Conservation (phyloP, 2,113 vertebrate genomes). For the Bufo gargarizans region DNA sequence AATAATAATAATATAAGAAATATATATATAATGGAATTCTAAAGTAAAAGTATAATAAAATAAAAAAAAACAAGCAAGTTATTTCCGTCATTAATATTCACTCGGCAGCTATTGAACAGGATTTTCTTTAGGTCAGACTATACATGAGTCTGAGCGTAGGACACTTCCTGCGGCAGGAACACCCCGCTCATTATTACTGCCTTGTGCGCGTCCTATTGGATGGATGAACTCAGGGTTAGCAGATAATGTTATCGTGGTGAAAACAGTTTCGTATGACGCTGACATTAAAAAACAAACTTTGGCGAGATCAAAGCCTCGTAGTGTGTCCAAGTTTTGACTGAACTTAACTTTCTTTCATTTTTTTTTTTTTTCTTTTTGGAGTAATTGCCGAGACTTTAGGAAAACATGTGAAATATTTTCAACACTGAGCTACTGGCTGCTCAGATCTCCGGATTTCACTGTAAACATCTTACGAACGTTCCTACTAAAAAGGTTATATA, state of each 20-base stretch:
- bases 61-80: neutral
- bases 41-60: neutral
- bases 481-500: conserved; percentile 48
- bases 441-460: conserved; percentile 42
- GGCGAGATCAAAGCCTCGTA: conserved; percentile 38
- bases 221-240: conserved; percentile 58
- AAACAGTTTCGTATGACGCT: conserved; percentile 55
- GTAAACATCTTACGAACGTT: conserved; percentile 42
- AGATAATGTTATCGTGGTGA: conserved; percentile 63
- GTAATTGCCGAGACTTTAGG: conserved; percentile 45
- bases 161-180: conserved; percentile 65
- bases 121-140: neutral
- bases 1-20: neutral
- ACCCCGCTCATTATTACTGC: conserved; percentile 55
- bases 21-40: neutral
- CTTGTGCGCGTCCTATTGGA: conserved; percentile 61
- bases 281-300: conserved; percentile 44
- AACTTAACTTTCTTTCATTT: conserved; percentile 15
- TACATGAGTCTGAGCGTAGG: conserved; percentile 57
- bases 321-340: conserved; percentile 46
- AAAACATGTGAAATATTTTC: conserved; percentile 50
- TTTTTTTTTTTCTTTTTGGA: neutral
- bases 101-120: neutral
- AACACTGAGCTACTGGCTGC: conserved; percentile 48
- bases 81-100: neutral